phyloP scores from a whole-genome alignment of 2,797 vertebrate genomes.

The Adrianichthys oophorus region DNA sequence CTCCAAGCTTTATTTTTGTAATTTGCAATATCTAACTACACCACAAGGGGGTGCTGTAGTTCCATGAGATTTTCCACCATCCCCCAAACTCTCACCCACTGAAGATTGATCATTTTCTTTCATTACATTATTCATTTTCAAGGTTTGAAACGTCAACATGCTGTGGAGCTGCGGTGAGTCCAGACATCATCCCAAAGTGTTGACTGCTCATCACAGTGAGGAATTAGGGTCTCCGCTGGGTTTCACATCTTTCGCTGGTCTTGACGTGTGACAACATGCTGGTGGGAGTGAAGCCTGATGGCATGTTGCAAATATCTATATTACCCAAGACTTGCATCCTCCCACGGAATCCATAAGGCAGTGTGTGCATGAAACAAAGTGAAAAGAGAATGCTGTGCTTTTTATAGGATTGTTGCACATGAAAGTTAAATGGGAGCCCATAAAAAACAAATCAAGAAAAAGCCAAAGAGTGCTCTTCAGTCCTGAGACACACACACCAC shows the following conservation, averaged over 20 bases:
- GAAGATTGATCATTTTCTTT: constrained; percentile 67
- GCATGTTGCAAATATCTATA: constrained; percentile 33
- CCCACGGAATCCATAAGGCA: constrained; percentile 41
- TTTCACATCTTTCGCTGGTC: constrained; percentile 20
- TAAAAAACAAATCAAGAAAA: constrained; percentile 29
- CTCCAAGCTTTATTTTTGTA: not conserved
- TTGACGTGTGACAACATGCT: constrained; percentile 40
- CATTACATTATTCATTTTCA: constrained; percentile 72
- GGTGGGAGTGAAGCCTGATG: constrained; percentile 43
- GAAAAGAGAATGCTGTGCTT: constrained; percentile 16
- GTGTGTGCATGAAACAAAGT: constrained; percentile 28
- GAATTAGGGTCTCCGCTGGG: constrained; percentile 23
- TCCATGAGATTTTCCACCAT: constrained; percentile 47
- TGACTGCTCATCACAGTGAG: constrained; percentile 24
- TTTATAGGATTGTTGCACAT: constrained; percentile 18
- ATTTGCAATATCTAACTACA: constrained; percentile 10
- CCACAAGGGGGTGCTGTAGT: constrained; percentile 68
- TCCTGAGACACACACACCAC: constrained; percentile 10
- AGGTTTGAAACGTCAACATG: constrained; percentile 65
- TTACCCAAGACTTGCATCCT: constrained; percentile 34
- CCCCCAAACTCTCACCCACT: constrained; percentile 27
- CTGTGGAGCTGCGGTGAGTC: constrained; percentile 38
- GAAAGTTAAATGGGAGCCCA: constrained; percentile 14
- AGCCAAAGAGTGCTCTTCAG: constrained; percentile 12
- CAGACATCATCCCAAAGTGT: constrained; percentile 32